phyloP scores from a whole-genome alignment of 2,797 vertebrate species.

The Macroramphosus scolopax region DNA sequence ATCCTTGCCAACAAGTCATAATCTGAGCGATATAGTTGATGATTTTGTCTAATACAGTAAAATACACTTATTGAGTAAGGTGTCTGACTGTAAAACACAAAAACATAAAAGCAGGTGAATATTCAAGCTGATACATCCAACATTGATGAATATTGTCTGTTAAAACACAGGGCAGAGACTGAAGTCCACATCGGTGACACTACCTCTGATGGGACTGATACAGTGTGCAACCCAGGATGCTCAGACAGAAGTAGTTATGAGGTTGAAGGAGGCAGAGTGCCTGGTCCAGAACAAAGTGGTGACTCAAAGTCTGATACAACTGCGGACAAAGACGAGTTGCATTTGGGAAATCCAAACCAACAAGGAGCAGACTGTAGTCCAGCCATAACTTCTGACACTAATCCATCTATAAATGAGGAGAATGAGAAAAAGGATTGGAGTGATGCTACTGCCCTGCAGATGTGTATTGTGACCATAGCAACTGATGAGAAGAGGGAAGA shows the following conservation, averaged over 20 bases:
- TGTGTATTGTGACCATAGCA: not conserved
- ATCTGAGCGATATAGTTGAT: no score
- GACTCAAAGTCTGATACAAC: constrained; percentile 9
- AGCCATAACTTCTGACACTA: no score
- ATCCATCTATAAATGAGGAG: constrained; percentile 2
- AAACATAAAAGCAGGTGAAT: no score
- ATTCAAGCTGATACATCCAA: no score
- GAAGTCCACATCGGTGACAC: constrained; percentile 9
- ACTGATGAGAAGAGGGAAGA: constrained; percentile 9
- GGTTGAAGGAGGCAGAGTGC: not conserved
- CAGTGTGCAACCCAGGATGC: constrained; percentile 13
- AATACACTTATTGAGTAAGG: no score
- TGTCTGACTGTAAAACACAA: no score
- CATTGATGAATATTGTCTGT: constrained; percentile 8
- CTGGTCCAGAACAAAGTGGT: constrained; percentile 12
- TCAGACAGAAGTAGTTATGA: constrained; percentile 9
- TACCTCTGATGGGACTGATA: not conserved
- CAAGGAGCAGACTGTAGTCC: constrained; percentile 1
- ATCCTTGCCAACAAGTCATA: no score
- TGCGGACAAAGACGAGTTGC: not conserved
- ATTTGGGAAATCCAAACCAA: constrained; percentile 9
- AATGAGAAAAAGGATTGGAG: not conserved
- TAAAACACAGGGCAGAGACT: constrained; percentile 32
- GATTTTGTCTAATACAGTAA: no score
- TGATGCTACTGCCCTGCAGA: not conserved